A percentile compares a stretch with the other conserved stretches of the same genome.
Evolutionary conservation across 2,797 vertebrate genomes (phyloP).

Genomic region (Schizothorax lantsangensis): DNA sequence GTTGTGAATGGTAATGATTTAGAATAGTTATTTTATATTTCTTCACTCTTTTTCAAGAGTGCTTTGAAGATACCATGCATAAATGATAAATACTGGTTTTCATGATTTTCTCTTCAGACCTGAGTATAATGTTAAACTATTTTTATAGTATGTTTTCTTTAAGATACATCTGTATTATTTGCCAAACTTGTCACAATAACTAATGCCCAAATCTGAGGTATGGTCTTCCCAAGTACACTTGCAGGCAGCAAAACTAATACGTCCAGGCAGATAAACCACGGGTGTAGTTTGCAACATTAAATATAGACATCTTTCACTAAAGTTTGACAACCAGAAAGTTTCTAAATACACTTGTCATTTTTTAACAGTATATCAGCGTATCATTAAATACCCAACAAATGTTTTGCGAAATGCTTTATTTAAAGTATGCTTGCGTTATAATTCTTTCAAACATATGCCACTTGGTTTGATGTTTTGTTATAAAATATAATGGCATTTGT

Average conservation of each 20-base stretch:
- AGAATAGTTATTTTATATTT: not conserved
- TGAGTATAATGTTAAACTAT: not conserved
- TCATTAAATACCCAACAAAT: not conserved
- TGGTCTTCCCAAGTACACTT: not conserved
- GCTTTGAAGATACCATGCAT: not conserved
- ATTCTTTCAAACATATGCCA: not conserved
- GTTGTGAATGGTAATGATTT: not conserved
- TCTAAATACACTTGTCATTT: not conserved
- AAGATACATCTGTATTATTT: not conserved
- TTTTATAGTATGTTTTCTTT: not conserved
- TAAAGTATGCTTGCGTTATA: not conserved
- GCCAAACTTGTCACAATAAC: not conserved
- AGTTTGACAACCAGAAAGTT: not conserved
- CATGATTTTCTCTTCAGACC: not conserved
- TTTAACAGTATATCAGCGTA: not conserved
- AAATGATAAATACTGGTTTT: not conserved
- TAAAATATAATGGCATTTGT: not conserved
- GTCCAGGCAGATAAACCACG: not conserved
- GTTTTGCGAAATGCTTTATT: not conserved
- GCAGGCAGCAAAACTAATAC: not conserved
- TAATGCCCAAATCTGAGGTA: not conserved
- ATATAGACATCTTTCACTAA: not conserved
- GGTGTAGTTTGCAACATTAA: not conserved
- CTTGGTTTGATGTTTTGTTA: not conserved
- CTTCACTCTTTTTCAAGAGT: not conserved